Evolutionary conservation across 1,140 invertebrate genomes (phyloP).

Genomic region (Papilio polyxenes): DNA sequence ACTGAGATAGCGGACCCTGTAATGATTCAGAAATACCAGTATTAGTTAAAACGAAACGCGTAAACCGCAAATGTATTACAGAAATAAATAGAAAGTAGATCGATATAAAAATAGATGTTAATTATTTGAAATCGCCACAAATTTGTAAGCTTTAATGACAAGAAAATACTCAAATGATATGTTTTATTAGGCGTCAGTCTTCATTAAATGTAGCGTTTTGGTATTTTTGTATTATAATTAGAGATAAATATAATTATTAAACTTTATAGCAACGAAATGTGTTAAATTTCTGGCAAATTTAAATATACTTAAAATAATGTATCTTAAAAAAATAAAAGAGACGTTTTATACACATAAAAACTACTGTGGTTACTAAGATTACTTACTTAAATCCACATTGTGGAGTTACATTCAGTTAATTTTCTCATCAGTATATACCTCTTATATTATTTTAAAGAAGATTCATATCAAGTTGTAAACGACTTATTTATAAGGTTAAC

Average conservation of each 20-base stretch:
- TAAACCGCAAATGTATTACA: constrained; percentile 6
- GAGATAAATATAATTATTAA: constrained; percentile 40
- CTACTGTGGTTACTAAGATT: neutral
- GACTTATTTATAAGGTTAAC: constrained; percentile 24
- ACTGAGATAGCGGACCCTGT: constrained; percentile 31
- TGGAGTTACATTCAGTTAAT: neutral
- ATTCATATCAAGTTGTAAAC: constrained; percentile 12
- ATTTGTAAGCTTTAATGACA: constrained; percentile 42
- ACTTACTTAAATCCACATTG: neutral
- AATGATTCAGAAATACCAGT: constrained; percentile 33
- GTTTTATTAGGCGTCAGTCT: constrained; percentile 71
- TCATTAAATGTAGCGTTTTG: constrained; percentile 64
- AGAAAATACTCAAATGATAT: constrained; percentile 70
- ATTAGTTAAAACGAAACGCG: constrained; percentile 19
- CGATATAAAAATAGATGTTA: constrained; percentile 37
- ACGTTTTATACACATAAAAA: neutral
- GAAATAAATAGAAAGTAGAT: constrained; percentile 36
- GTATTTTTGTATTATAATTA: constrained; percentile 44
- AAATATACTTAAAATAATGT: neutral
- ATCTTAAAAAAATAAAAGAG: constrained; percentile 12
- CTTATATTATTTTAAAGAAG: neutral
- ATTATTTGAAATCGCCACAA: constrained; percentile 31
- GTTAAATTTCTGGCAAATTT: constrained; percentile 12
- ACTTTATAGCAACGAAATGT: constrained; percentile 1
- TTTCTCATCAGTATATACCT: neutral